These are phyloP conservation scores for Ciconia nigra DNA, from an alignment of 2,797 vertebrate species.

Conservation along the genomic window DNA sequence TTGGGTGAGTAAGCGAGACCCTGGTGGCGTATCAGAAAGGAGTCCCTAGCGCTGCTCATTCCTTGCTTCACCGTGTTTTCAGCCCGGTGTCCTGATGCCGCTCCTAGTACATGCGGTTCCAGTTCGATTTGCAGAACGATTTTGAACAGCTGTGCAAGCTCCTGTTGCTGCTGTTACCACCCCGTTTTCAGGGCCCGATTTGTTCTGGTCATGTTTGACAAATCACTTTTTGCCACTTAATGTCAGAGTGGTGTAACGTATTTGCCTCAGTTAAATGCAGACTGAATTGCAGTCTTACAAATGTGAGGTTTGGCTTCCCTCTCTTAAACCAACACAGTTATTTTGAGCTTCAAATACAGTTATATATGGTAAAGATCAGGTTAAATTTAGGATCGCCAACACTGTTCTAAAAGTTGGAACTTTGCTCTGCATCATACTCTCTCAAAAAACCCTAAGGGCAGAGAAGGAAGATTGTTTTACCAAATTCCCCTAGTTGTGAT, in stretches of 20 bases:
- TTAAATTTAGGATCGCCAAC: background rate
- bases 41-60: rapidly evolving
- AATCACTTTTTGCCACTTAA: rapidly evolving
- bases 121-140: rapidly evolving
- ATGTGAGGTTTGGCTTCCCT: no score
- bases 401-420: background rate
- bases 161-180: rapidly evolving
- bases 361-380: rapidly evolving
- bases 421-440: background rate
- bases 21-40: rapidly evolving
- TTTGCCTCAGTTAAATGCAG: no score
- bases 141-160: no score
- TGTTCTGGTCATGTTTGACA: no score
- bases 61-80: background rate
- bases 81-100: rapidly evolving
- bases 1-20: rapidly evolving
- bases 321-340: rapidly evolving
- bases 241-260: rapidly evolving
- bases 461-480: background rate
- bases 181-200: rapidly evolving
- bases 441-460: rapidly evolving
- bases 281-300: background rate
- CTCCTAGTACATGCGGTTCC: rapidly evolving
- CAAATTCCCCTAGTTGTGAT: background rate
- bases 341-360: background rate